Percentiles rank a stretch among this genome's conserved stretches.
Evolutionary conservation across 2,888 invertebrate genomes (phyloP).

Genomic region (Orchesellides sinensis): DNA sequence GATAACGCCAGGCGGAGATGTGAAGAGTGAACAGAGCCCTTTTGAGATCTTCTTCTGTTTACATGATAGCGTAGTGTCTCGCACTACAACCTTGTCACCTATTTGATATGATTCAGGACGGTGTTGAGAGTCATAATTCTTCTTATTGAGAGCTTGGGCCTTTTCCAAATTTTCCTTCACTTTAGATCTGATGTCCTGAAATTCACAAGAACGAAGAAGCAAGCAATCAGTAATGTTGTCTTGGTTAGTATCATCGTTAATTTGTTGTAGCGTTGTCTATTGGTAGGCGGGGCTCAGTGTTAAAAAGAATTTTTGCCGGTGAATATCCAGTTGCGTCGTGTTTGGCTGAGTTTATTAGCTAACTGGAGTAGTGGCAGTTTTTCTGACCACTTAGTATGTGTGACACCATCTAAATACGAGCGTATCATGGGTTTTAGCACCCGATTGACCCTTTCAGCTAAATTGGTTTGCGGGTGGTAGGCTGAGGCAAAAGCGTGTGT

Average conservation of each 20-base stretch:
- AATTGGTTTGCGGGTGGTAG: conserved; percentile 70
- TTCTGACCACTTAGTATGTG: conserved; percentile 1
- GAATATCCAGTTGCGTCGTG: conserved; percentile 55
- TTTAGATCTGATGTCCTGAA: neutral
- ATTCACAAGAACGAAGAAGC: neutral
- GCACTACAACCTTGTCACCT: neutral
- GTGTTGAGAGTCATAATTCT: neutral
- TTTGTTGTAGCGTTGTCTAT: conserved; percentile 22
- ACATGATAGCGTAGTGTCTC: neutral
- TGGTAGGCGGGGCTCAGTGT: conserved; percentile 27
- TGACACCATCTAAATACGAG: neutral
- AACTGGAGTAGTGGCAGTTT: conserved; percentile 17
- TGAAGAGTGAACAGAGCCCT: neutral
- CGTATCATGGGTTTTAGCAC: conserved; percentile 45
- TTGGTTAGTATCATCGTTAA: neutral
- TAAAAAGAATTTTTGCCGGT: conserved; percentile 32
- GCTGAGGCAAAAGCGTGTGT: conserved; percentile 32
- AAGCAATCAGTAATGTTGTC: neutral
- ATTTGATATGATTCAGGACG: neutral
- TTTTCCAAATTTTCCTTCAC: neutral
- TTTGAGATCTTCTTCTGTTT: neutral
- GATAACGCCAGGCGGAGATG: neutral
- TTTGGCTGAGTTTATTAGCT: conserved; percentile 39
- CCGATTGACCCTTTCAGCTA: conserved; percentile 63
- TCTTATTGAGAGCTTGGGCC: neutral